Evolutionary conservation across 2,113 vertebrate genomes (phyloP).

Genomic region (Odocoileus hemionus): DNA sequence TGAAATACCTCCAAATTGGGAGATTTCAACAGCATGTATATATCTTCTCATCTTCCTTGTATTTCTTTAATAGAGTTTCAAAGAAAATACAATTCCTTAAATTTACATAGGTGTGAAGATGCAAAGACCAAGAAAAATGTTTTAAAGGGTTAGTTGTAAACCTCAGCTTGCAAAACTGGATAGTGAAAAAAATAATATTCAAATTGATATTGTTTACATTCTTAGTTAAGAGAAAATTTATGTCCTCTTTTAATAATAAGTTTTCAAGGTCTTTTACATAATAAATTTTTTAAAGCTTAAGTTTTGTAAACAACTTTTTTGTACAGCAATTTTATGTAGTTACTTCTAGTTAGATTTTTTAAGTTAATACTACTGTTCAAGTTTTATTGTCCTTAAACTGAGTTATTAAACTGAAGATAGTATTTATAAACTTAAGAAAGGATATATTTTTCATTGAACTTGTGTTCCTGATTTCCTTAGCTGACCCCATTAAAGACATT

Average conservation of each 20-base stretch:
- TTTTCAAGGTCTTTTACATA: background rate
- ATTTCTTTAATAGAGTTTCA: background rate
- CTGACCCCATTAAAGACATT: background rate
- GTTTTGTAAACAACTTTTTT: background rate
- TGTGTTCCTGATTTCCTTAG: background rate
- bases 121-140: background rate
- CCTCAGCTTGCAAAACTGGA: background rate
- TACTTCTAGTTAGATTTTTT: background rate
- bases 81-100: background rate
- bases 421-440: background rate
- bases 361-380: background rate
- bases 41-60: background rate
- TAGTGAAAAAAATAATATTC: background rate
- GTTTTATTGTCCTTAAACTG: background rate
- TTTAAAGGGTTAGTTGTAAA: background rate
- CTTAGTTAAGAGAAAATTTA: background rate
- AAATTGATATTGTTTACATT: background rate
- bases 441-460: background rate
- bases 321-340: background rate
- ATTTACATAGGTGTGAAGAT: background rate
- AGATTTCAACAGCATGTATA: background rate
- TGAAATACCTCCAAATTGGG: background rate
- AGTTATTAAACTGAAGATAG: background rate
- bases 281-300: background rate
- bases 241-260: background rate